Conservation (phyloP, 2,888 invertebrate genomes). For the Drosophila helvetica region DNA sequence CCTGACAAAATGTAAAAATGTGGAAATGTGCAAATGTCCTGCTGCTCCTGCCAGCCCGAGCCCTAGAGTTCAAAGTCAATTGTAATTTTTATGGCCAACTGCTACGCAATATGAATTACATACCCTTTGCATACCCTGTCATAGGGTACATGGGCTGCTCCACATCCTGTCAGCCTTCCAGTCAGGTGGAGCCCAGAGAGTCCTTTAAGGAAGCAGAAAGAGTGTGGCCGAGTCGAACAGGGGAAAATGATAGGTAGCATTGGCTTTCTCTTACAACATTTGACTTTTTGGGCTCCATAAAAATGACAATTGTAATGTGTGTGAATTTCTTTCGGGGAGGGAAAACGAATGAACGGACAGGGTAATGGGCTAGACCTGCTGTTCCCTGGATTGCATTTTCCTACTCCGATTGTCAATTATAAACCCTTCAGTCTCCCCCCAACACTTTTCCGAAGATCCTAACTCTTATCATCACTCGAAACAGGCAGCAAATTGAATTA, state of each 20-base stretch:
- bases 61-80: conserved; percentile 70
- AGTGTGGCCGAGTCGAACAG: conserved; percentile 29
- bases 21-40: conserved; percentile 54
- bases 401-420: conserved; percentile 57
- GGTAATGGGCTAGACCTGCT: background rate
- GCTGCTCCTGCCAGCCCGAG: conserved; percentile 53
- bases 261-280: conserved; percentile 10
- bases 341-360: background rate
- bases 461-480: conserved; percentile 40
- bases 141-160: background rate
- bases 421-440: conserved; percentile 59
- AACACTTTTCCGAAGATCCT: background rate
- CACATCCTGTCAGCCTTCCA: too few relatives aligned
- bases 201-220: background rate
- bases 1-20: conserved; percentile 61
- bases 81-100: conserved; percentile 75
- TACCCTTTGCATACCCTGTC: conserved; percentile 25
- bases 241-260: background rate
- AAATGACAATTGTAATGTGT: conserved; percentile 36
- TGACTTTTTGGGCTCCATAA: conserved; percentile 40
- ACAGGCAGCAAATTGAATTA: conserved; percentile 59
- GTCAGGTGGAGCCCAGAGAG: conserved; percentile 21
- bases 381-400: background rate
- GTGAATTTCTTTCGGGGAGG: conserved; percentile 41
- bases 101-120: conserved; percentile 69